phyloP scores from a whole-genome alignment of 2,888 invertebrate genomes.

The Sicus ferrugineus region DNA sequence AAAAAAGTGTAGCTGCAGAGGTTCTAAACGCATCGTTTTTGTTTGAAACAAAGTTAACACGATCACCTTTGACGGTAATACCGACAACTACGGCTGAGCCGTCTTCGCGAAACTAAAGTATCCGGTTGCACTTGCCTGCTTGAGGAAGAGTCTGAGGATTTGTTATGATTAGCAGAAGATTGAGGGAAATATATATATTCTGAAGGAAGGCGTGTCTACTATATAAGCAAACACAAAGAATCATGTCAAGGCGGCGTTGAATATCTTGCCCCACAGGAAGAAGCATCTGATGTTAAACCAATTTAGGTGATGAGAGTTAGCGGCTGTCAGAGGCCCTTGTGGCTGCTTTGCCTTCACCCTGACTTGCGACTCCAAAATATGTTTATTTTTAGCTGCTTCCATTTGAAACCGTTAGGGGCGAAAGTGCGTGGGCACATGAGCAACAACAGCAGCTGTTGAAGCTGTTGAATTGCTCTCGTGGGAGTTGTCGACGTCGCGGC shows the following conservation, averaged over 20 bases:
- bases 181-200: background rate
- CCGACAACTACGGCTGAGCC: no score
- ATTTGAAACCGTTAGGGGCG: background rate
- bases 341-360: background rate
- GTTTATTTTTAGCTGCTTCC: constrained; percentile 3
- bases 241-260: background rate
- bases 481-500: background rate
- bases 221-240: background rate
- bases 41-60: no score
- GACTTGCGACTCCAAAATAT: background rate
- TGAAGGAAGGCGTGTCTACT: no score
- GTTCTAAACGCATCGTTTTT: no score
- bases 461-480: background rate
- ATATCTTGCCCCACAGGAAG: background rate
- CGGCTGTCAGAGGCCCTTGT: background rate
- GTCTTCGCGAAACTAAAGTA: no score
- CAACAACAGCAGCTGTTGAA: background rate
- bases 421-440: background rate
- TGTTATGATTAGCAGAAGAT: background rate
- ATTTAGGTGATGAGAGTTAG: constrained; percentile 1
- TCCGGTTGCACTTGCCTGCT: background rate
- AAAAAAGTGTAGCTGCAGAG: no score
- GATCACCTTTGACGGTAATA: no score
- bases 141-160: background rate
- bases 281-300: background rate